Evolutionary conservation across 2,797 vertebrate genomes (phyloP), one percentile per base, ranked within the genome.

Genomic region (Anguilla megastoma): DNA sequence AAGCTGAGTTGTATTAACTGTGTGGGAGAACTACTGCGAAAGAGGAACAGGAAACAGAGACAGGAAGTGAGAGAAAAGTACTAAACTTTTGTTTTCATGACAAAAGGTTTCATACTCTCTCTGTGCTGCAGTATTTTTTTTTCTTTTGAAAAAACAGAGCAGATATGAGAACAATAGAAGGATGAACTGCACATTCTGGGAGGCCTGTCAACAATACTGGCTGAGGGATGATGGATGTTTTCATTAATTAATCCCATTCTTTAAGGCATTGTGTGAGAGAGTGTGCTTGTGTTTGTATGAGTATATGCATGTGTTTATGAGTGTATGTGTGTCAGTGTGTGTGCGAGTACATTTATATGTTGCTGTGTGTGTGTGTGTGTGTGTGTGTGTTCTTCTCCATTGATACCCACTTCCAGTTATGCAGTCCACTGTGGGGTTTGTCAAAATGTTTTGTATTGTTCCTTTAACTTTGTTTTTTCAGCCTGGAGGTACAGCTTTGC

Each of bases 91-190:
- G 50, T 33, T 84, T 12, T 84, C 83, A 30, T 27, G 27, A 48
- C 80, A 27, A 18, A 24, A 18, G 9, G 41, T 50, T 82, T 45
- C 80, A 83, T 21, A 27, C 80, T 50, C 9, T 18, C 8, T 24
- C 79, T 48, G 18, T 83, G 80, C 21, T n/a, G 50, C 80, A 45
- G 24, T 84, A 12, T 24, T 21, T 84, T 24, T n/a, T n/a, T 18
- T 18, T 84, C 6, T 21, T 21, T 14, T 27, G n/a, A 52, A 84
- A 4, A 84, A 52, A 84, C 82, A 82, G 0, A 48, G 41, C 3
- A 80, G 36, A 30, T 16, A 2, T 56, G n/a, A 58, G 30, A 85
- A 85, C 83, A 85, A 85, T 85, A 56, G 83, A 85, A 41, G 36
- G 48, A 33, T n/a, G 27, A 33, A 76, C 71, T 2, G 27, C 14